Conservation (phyloP, 2,888 invertebrate species). For the Eubasilissa splendida region DNA sequence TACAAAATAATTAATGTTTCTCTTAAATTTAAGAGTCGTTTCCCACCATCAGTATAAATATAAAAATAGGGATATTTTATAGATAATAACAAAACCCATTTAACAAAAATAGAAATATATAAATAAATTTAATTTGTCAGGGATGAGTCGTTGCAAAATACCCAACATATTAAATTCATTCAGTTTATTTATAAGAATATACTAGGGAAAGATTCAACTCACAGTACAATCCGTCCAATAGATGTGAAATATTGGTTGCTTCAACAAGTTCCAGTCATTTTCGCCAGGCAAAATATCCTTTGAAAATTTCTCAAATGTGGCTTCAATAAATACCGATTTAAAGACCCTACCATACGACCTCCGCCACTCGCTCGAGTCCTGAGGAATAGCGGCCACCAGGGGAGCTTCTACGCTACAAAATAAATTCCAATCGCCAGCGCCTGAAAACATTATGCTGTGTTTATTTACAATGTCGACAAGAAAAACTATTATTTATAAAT, state of each 20-base stretch:
- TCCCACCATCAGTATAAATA: too few relatives aligned
- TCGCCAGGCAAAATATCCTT: slow-evolving; percentile 82
- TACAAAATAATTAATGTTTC: too few relatives aligned
- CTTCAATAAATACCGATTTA: slow-evolving; percentile 87
- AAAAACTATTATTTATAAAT: slow-evolving; percentile 25
- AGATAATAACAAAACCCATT: too few relatives aligned
- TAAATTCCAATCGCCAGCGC: slow-evolving; percentile 88
- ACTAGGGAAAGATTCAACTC: slow-evolving; percentile 63
- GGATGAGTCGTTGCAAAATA: too few relatives aligned
- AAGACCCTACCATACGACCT: slow-evolving; percentile 90
- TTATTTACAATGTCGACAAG: slow-evolving; percentile 26
- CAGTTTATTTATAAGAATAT: too few relatives aligned
- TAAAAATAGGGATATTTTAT: too few relatives aligned
- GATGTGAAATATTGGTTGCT: slow-evolving; percentile 93
- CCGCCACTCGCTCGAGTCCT: slow-evolving; percentile 93
- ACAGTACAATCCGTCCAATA: slow-evolving; percentile 97
- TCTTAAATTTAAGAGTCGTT: too few relatives aligned
- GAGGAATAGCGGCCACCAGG: slow-evolving; percentile 84
- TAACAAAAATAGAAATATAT: too few relatives aligned
- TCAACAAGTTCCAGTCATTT: slow-evolving; percentile 84
- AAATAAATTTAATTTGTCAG: too few relatives aligned
- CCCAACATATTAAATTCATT: too few relatives aligned
- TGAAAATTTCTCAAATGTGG: slow-evolving; percentile 86
- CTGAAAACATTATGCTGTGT: slow-evolving; percentile 65
- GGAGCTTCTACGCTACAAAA: slow-evolving; percentile 88